Conservation (phyloP, 2,113 vertebrate species). For the Salvelinus sp. region DNA sequence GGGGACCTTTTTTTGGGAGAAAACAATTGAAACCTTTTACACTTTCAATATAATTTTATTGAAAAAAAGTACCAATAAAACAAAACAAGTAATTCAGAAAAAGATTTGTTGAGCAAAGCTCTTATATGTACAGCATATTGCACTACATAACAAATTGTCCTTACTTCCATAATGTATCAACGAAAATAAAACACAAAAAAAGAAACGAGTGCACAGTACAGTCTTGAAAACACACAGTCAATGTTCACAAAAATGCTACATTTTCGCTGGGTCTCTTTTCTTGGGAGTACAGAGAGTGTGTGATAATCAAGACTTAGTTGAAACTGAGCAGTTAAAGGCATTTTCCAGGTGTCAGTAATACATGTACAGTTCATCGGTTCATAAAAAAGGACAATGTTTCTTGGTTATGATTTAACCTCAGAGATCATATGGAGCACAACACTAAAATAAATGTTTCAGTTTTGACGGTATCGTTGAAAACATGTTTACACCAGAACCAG, state of each 20-base stretch:
- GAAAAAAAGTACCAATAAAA: conserved; percentile 80
- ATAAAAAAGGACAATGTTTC: conserved; percentile 47
- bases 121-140: conserved; percentile 84
- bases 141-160: conserved; percentile 80
- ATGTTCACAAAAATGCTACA: conserved; percentile 86
- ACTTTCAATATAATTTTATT: conserved; percentile 79
- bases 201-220: conserved; percentile 78
- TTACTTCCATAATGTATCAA: conserved; percentile 76
- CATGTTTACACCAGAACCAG: conserved; percentile 44
- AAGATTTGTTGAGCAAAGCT: conserved; percentile 80
- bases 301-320: conserved; percentile 76
- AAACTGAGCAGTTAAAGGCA: conserved; percentile 77
- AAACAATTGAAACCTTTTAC: conserved; percentile 21
- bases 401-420: conserved; percentile 12
- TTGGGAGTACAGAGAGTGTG: conserved; percentile 79
- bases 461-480: conserved; percentile 18
- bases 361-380: conserved; percentile 56
- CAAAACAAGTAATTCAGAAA: conserved; percentile 73
- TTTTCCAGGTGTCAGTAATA: conserved; percentile 70
- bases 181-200: conserved; percentile 67
- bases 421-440: conserved; percentile 42
- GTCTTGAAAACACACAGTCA: conserved; percentile 83
- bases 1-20: background rate
- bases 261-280: conserved; percentile 81
- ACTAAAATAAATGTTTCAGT: conserved; percentile 46